phyloP scores from a whole-genome alignment of 2,113 vertebrate genomes.

The Ceyx cyanopectus region DNA sequence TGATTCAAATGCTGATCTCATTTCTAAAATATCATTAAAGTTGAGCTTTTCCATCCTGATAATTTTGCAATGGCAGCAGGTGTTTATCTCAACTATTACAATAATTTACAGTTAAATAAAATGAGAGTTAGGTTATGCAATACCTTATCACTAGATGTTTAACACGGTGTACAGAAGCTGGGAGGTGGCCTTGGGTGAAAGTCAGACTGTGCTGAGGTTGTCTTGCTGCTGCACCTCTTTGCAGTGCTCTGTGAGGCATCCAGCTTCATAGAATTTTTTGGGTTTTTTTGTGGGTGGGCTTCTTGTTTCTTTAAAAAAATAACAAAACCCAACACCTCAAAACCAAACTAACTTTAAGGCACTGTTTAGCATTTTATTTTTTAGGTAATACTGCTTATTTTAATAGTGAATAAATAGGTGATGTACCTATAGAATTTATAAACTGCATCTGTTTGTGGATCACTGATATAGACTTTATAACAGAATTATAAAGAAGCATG shows the following conservation, averaged over 20 bases:
- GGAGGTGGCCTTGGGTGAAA: not conserved
- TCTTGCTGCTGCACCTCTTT: not conserved
- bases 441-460: not conserved
- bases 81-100: not conserved
- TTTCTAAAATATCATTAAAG: not conserved
- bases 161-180: not conserved
- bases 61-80: not conserved
- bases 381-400: not conserved
- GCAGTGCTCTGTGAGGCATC: not conserved
- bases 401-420: not conserved
- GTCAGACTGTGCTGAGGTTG: not conserved
- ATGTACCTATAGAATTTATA: not conserved
- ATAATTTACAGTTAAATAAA: not conserved
- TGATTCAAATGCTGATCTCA: not conserved
- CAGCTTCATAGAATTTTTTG: fast-evolving
- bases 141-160: not conserved
- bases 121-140: not conserved
- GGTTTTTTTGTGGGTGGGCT: not conserved
- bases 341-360: not conserved
- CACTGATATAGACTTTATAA: not conserved
- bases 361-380: not conserved
- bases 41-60: not conserved
- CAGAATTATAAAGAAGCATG: not conserved
- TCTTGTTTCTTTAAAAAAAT: not conserved
- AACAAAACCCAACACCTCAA: not conserved